These are phyloP conservation scores for Hozukius guyotensis DNA, from an alignment of 2,797 vertebrate genomes.

Conservation along the genomic window DNA sequence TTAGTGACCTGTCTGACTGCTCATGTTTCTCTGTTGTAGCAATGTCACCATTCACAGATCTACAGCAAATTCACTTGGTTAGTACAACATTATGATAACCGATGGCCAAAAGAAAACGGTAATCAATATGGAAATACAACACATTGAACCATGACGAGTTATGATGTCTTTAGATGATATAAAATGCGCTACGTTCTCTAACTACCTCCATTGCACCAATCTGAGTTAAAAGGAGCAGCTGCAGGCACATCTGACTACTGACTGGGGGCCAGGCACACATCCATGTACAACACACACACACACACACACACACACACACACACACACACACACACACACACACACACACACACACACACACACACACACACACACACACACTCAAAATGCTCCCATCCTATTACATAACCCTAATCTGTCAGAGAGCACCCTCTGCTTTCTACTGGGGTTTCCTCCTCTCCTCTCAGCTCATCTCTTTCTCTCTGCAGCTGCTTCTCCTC, in stretches of 20 bases:
- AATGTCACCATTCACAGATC: not conserved
- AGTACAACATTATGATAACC: not conserved
- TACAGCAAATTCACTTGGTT: not conserved
- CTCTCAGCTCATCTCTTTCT: conserved; percentile 38
- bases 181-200: not conserved
- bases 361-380: not conserved
- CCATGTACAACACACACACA: conserved; percentile 7
- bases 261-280: conserved; percentile 44
- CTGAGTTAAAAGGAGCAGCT: conserved; percentile 62
- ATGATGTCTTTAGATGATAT: not conserved
- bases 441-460: conserved; percentile 63
- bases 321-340: conserved; percentile 3
- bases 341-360: conserved; percentile 10
- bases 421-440: conserved; percentile 63
- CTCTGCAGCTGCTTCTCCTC: conserved; percentile 55
- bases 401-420: conserved; percentile 79
- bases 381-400: conserved; percentile 57
- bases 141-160: not conserved
- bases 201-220: conserved; percentile 21
- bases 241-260: conserved; percentile 59
- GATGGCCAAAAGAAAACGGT: not conserved
- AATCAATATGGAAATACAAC: not conserved
- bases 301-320: not conserved
- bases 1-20: not conserved
- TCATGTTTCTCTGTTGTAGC: not conserved